Base-by-base conservation (phyloP, 53 echinoderm and acorn worm genomes). In the Patiria pectinifera region DNA sequence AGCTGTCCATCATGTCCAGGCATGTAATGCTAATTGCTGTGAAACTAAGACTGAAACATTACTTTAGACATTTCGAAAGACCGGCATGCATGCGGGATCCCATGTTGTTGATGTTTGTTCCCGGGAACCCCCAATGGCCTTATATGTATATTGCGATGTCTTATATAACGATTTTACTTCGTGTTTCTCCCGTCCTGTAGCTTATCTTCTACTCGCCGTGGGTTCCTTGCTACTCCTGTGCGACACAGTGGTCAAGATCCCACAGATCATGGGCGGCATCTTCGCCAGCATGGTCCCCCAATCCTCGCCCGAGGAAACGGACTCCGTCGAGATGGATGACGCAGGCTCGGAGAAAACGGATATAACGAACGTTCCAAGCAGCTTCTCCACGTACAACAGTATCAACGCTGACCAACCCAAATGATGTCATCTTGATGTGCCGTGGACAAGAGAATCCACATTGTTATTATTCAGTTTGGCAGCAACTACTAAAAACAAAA, bases 171-270 rank as follows among this genome's bases (percentile, higher is more conserved):
- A 6, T 79, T 8, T 10, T 16, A 16, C 21, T 81, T 60, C 60
- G 6, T 82, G 15, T 59, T 48, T 47, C 23, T 80, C 58, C 4
- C 76, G 4, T 48, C n/a, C 21, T 63, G 11, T 95, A 99, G 99
- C 93, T 15, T 97, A 96, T 84, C 95, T 99, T 15, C 93, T 99
- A 1, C 83, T 99, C 58, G 99, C 96, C 53, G 85, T 99, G 46
- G 93, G 96, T 23, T 94, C 95, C 82, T 91, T 99, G 91, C 83
- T 99, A 26, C 89, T 99, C 43, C 89, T 99, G 5, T 96, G 97
- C 45, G 99, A 99, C 74, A 95, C 95, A 23, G 93, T 96, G 59
- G 97, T 99, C 74, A 95, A 96, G 87, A 99, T 99, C 66, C 99
- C 99, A 0, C 95, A 97, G 91, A 94, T 99, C 60, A 96, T 94